Evolutionary conservation across 2,113 vertebrate genomes (phyloP).

Genomic region (Paralichthys olivaceus): DNA sequence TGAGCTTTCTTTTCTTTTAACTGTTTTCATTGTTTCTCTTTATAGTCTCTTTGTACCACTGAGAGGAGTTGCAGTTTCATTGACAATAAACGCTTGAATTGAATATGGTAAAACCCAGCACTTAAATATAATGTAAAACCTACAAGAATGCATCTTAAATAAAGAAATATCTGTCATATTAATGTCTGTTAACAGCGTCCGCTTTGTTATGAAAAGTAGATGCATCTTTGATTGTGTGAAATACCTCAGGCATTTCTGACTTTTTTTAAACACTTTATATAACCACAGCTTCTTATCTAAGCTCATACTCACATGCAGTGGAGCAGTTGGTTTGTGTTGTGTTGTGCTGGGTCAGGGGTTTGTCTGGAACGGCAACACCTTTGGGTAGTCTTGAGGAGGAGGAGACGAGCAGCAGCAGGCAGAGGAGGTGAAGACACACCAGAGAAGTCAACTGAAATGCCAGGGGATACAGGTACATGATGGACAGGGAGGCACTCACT

Average conservation of each 20-base stretch:
- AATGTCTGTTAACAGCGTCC: no score
- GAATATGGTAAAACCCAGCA: no score
- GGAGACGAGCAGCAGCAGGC: constrained; percentile 49
- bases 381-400: neutral
- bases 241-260: no score
- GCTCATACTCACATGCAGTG: constrained; percentile 20
- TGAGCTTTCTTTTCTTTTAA: no score
- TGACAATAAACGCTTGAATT: no score
- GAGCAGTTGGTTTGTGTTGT: neutral
- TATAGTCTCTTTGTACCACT: no score
- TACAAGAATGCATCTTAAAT: no score
- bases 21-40: no score
- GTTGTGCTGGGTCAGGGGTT: rapidly evolving
- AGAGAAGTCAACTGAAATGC: constrained; percentile 21
- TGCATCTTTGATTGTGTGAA: neutral
- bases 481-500: constrained; percentile 29
- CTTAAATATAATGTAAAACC: no score
- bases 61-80: no score
- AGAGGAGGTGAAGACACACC: constrained; percentile 40
- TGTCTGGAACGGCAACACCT: rapidly evolving
- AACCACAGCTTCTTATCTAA: neutral
- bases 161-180: no score
- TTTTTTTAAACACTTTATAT: neutral
- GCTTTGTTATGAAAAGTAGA: neutral
- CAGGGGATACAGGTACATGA: constrained; percentile 52